Evolutionary conservation across 2,888 invertebrate species (phyloP).

Genomic region (Caenorhabditis angaria): DNA sequence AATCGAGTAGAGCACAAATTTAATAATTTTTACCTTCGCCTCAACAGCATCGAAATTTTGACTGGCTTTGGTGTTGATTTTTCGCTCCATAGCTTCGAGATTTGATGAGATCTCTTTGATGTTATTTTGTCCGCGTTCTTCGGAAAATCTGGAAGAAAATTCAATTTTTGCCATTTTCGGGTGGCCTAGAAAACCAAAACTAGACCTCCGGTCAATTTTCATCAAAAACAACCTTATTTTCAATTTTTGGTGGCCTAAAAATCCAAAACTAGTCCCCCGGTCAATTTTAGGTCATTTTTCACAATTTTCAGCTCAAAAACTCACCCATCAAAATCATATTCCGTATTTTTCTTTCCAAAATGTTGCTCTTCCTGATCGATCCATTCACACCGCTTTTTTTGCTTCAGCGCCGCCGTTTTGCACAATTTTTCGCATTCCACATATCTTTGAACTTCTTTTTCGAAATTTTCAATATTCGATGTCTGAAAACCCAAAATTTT

Average conservation of each 20-base stretch:
- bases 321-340: constrained; percentile 74
- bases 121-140: constrained; percentile 3
- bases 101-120: constrained; percentile 78
- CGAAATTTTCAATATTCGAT: constrained; percentile 9
- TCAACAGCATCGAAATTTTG: constrained; percentile 45
- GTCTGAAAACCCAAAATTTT: neutral
- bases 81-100: constrained; percentile 81
- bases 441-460: constrained; percentile 8
- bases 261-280: no score
- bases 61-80: constrained; percentile 74
- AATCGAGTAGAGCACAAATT: neutral
- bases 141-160: constrained; percentile 24
- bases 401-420: constrained; percentile 6
- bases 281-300: no score
- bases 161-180: no score
- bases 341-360: constrained; percentile 78
- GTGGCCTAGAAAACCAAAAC: neutral
- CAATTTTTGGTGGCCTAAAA: no score
- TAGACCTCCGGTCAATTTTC: no score
- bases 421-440: constrained; percentile 8
- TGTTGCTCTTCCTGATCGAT: constrained; percentile 81
- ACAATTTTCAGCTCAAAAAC: no score
- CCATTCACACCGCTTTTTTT: constrained; percentile 76
- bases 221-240: no score
- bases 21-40: constrained; percentile 31